Percentiles rank a stretch among this genome's conserved stretches.
Conservation (phyloP, 2,113 vertebrate species). For the Pycnonotus jocosus region DNA sequence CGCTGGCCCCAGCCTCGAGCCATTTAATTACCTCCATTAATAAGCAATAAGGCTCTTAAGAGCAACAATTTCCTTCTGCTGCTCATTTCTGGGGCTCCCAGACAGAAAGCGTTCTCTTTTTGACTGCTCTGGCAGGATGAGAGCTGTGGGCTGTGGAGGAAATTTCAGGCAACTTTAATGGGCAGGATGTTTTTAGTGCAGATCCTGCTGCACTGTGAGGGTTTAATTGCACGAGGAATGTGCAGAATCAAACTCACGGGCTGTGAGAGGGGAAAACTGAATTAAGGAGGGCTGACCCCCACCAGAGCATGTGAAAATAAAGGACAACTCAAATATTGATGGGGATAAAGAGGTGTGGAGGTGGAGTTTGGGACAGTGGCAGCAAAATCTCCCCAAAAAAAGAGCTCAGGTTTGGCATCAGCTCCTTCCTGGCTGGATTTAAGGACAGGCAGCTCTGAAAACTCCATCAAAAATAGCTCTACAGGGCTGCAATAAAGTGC, state of each 20-base stretch:
- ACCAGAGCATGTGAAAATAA: not conserved
- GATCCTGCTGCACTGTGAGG: not conserved
- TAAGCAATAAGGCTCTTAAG: conserved; percentile 22
- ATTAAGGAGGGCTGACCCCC: not conserved
- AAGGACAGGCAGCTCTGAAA: not conserved
- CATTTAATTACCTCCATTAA: conserved; percentile 34
- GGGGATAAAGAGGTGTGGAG: not conserved
- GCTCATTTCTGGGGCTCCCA: not conserved
- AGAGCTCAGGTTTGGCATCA: not conserved
- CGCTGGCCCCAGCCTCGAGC: not conserved
- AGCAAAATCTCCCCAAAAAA: not conserved
- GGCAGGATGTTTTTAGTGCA: not conserved
- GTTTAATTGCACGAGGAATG: not conserved
- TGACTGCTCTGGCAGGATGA: not conserved
- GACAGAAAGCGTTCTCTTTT: not conserved
- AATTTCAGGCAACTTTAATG: not conserved
- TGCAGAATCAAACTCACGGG: not conserved
- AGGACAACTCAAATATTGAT: too few relatives aligned
- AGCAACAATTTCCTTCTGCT: not conserved
- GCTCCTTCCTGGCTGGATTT: not conserved
- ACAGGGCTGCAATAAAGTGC: not conserved
- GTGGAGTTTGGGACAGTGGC: too few relatives aligned
- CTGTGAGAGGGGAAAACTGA: not conserved
- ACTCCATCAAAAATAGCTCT: not conserved
- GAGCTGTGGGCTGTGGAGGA: not conserved